A percentile compares a stretch with the other conserved stretches of the same genome.
phyloP scores from a whole-genome alignment of 2,888 invertebrate genomes.

The Cryptosula pallasiana region DNA sequence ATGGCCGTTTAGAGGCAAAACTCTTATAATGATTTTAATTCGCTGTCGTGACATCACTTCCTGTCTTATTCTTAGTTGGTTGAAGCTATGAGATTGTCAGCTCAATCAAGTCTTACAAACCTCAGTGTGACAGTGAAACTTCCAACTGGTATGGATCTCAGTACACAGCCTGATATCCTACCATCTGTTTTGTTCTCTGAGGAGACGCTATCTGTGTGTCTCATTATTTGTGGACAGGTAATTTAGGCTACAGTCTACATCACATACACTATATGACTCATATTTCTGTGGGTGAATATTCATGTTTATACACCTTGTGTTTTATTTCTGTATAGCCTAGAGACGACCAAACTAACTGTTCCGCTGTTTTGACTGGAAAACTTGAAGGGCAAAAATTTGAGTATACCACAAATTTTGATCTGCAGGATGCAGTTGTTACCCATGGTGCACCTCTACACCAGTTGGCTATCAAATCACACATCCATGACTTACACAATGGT shows the following conservation, averaged over 20 bases:
- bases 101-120: constrained; percentile 2
- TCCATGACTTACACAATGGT: not conserved
- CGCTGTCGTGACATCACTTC: too few relatives aligned
- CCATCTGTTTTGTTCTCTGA: not conserved
- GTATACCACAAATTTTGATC: not conserved
- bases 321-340: not conserved
- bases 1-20: too few relatives aligned
- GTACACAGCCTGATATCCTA: constrained; percentile 1
- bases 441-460: constrained; percentile 13
- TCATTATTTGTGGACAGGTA: constrained; percentile 19
- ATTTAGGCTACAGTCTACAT: too few relatives aligned
- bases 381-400: not conserved
- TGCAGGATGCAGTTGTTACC: not conserved
- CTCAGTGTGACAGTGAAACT: not conserved
- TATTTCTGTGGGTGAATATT: too few relatives aligned
- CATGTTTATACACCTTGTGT: too few relatives aligned
- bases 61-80: not conserved
- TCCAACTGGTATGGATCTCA: not conserved
- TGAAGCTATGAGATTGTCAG: constrained; percentile 1
- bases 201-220: constrained; percentile 12
- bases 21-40: too few relatives aligned
- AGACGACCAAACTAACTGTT: not conserved
- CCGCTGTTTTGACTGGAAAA: not conserved
- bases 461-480: constrained; percentile 9
- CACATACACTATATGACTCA: too few relatives aligned